Percentiles rank a stretch among this genome's conserved stretches.
phyloP scores from a whole-genome alignment of 2,113 vertebrate genomes.

The Picathartes gymnocephalus region DNA sequence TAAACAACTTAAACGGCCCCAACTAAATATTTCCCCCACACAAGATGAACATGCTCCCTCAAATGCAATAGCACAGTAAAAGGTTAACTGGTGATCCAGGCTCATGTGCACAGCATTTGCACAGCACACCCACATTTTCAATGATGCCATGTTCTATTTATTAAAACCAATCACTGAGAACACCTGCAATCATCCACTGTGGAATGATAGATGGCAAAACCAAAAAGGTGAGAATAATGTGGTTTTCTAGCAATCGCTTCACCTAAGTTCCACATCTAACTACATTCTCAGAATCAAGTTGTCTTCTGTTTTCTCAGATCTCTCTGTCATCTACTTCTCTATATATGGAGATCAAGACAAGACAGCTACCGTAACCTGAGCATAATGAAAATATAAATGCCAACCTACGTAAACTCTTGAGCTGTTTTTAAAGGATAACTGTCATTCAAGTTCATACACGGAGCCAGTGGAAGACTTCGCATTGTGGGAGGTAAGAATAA shows the following conservation, averaged over 20 bases:
- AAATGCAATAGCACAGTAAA: not conserved
- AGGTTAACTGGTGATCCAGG: not conserved
- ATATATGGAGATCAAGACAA: not conserved
- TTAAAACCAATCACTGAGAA: not conserved
- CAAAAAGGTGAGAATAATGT: not conserved
- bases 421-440: not conserved
- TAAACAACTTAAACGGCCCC: not conserved
- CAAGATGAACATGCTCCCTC: not conserved
- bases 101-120: rapidly evolving
- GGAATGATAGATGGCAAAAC: not conserved
- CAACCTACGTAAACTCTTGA: not conserved
- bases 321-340: not conserved
- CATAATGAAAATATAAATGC: not conserved
- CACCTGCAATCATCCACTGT: not conserved
- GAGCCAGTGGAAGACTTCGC: not conserved
- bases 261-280: not conserved
- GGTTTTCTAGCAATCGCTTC: not conserved
- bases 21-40: not conserved
- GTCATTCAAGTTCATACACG: not conserved
- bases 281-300: not conserved
- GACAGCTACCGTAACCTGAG: not conserved
- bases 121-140: not conserved
- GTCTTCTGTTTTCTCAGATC: not conserved
- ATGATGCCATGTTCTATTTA: not conserved
- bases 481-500: not conserved